A percentile compares a stretch with the other conserved stretches of the same genome.
Conservation (phyloP, 2,888 invertebrate species). For the Scotopteryx bipunctaria region DNA sequence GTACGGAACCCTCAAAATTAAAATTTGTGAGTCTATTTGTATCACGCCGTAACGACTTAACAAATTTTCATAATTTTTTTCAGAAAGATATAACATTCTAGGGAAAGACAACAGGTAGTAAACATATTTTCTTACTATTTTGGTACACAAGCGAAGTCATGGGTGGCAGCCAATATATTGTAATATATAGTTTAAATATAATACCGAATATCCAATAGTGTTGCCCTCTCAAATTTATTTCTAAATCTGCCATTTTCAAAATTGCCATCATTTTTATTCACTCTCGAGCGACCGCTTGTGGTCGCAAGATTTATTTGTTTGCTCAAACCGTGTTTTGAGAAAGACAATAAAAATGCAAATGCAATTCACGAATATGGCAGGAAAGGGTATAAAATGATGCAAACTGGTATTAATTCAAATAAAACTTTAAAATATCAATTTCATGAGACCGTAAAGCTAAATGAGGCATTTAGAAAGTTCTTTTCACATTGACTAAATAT, state of each 20-base stretch:
- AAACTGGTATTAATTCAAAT: slow-evolving; percentile 46
- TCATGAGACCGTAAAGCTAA: slow-evolving; percentile 6
- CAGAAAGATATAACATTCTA: no score
- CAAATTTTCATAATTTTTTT: no score
- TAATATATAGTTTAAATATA: no score
- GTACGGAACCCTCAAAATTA: background rate
- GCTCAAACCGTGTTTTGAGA: slow-evolving; percentile 22
- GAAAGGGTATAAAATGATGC: slow-evolving; percentile 40
- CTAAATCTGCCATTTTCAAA: background rate
- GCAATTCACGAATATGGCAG: slow-evolving; percentile 33
- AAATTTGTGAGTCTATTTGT: background rate
- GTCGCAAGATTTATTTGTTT: slow-evolving; percentile 16
- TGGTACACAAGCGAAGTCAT: no score
- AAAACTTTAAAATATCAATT: slow-evolving; percentile 29
- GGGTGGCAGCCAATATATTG: no score
- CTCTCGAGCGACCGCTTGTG: slow-evolving; percentile 1
- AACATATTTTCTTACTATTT: no score
- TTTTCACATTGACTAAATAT: slow-evolving; percentile 62
- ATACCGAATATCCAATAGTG: no score
- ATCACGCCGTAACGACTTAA: background rate
- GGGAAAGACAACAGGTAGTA: no score
- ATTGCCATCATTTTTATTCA: background rate
- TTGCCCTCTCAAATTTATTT: no score
- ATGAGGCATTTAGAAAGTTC: slow-evolving; percentile 37
- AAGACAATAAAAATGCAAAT: slow-evolving; percentile 33